Evolutionary conservation across 2,797 vertebrate genomes (phyloP).

Genomic region (Lacerta agilis): DNA sequence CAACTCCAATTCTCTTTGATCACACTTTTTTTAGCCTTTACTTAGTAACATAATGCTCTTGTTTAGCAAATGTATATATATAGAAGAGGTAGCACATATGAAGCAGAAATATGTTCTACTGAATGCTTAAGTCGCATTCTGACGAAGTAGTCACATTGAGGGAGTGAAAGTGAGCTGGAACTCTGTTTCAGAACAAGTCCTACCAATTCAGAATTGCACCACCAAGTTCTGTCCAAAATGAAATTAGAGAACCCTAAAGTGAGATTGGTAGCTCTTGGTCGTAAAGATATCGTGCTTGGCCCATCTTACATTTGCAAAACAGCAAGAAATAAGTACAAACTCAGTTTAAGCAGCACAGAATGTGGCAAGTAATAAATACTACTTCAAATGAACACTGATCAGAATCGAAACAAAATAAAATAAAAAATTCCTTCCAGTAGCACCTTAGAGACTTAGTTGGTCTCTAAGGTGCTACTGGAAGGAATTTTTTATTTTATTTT

Average conservation of each 20-base stretch:
- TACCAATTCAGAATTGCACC: background rate
- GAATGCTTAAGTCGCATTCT: slow-evolving; percentile 33
- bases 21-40: slow-evolving; percentile 32
- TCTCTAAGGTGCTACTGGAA: too few species aligned
- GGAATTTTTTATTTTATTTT: too few species aligned
- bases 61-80: slow-evolving; percentile 41
- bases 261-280: background rate
- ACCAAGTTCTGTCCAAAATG: background rate
- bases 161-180: background rate
- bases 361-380: too few species aligned
- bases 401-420: too few species aligned
- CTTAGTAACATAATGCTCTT: slow-evolving; percentile 39
- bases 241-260: background rate
- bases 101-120: slow-evolving; percentile 48
- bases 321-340: background rate
- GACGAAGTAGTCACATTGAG: background rate
- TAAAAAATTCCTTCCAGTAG: too few species aligned
- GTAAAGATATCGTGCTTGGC: background rate
- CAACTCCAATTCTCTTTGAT: slow-evolving; percentile 44
- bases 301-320: background rate
- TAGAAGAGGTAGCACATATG: background rate
- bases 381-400: background rate
- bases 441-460: too few species aligned
- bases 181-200: background rate
- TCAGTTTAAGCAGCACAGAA: background rate